Evolutionary conservation across 37 sponge, comb jelly and placozoan genomes (phyloP).

Genomic region (Chondrosia reniformis): DNA sequence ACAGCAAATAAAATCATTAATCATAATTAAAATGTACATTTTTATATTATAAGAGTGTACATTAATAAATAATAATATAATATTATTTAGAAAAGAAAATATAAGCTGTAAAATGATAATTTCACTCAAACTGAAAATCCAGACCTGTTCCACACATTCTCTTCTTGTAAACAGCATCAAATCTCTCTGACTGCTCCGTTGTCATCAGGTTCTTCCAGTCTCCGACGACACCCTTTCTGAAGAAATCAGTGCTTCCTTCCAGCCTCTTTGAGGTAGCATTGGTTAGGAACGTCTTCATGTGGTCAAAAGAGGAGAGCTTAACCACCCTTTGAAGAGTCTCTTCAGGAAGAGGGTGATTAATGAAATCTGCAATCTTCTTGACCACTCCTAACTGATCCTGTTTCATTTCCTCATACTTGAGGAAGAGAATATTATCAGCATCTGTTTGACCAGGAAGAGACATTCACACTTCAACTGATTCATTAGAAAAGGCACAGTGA

Average conservation of each 20-base stretch:
- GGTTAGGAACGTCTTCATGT: conserved; percentile 35
- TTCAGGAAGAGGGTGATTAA: conserved; percentile 16
- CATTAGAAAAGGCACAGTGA: no score
- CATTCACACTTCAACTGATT: no score
- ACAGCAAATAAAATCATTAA: no score
- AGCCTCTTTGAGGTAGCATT: conserved; percentile 8
- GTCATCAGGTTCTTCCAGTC: conserved; percentile 55
- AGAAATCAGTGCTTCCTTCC: conserved; percentile 2
- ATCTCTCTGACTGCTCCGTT: conserved; percentile 22
- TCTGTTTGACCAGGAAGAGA: no score
- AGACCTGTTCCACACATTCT: conserved; percentile 29
- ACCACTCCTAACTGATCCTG: conserved; percentile 22
- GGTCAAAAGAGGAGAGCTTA: conserved; percentile 27
- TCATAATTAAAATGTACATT: no score
- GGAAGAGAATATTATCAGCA: conserved; percentile 36
- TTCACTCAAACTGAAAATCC: conserved; percentile 18
- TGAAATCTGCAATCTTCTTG: conserved; percentile 18
- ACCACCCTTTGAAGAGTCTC: conserved; percentile 23
- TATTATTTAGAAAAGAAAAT: no score
- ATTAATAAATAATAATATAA: no score
- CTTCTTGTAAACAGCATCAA: conserved; percentile 30
- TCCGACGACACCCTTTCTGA: conserved; percentile 51
- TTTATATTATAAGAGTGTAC: no score
- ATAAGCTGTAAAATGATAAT: no score
- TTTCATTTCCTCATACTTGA: conserved; percentile 68